Base-by-base conservation (phyloP, 2,113 vertebrate genomes). In the Brienomyrus brachyistius region DNA sequence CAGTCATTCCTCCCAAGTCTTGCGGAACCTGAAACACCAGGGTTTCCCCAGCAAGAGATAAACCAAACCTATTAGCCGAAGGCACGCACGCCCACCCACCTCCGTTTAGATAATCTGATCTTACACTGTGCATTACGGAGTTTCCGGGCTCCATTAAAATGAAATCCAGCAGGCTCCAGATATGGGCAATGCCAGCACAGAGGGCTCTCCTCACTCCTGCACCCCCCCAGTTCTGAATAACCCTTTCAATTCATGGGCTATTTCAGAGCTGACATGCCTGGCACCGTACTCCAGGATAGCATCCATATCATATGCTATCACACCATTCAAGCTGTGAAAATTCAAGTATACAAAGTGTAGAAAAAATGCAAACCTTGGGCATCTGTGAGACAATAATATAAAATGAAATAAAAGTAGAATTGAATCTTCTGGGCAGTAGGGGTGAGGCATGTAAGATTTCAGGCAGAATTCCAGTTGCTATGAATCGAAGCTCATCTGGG, bases 31-130 rank as follows among this genome's bases (percentile, higher is more conserved):
- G 83, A 86, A 86, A 86, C 74, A 51, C 47, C 83, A 86, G 21
- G n/a, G 83, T 80, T 35, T 35, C 13, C 35, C 35, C 74, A 43
- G 74, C 74, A 35, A 80, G 35, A 35, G 74, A 80, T 80, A 86
- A 48, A 86, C 83, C n/a, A 13, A 50, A 86, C 83, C 83, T 3
- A 48, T 50, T 48, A 50, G 21, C 83, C n/a, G 10, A 85, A 50
- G 21, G 48, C 83, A 85, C 21, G 74, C 35, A 31, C 11, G 27
- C 62, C n/a, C 19, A 1, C 62, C n/a, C 19, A 9, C 83, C n/a
- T 86, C 48, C n/a, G 83, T 86, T 86, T 86, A 86, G 83, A 51
- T 86, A 86, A 51, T 48, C 45, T 86, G 83, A 80, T 80, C 15
- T 80, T 80, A 43, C 35, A 43, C 74, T 43, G 74, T 19, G 17